Evolutionary conservation across 30 jellyfish, hydroid and myxozoan genomes (phyloP).

Genomic region (Aurelia aurita): DNA sequence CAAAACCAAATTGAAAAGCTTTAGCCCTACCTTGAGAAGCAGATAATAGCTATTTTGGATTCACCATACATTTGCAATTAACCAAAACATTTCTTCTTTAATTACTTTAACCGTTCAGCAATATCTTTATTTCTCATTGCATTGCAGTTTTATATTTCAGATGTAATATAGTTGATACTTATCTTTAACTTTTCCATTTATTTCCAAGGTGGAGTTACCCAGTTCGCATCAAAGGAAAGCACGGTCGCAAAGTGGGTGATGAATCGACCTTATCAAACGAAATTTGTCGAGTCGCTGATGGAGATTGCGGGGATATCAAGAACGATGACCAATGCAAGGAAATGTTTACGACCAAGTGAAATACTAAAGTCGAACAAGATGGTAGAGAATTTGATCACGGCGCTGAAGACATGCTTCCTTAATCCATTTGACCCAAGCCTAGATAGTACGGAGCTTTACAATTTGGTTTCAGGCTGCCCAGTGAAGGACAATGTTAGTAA

Average conservation of each 20-base stretch:
- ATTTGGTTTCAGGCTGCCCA: conserved; percentile 19
- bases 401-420: no score
- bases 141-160: no score
- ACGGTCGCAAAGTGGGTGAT: conserved; percentile 6
- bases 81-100: no score
- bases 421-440: conserved; percentile 5
- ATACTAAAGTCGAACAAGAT: background rate
- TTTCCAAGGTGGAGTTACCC: conserved; percentile 16
- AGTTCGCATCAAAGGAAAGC: conserved; percentile 7
- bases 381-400: no score
- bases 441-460: conserved; percentile 3
- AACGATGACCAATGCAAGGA: conserved; percentile 4
- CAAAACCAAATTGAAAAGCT: no score
- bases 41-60: no score
- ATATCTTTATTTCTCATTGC: no score
- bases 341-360: conserved; percentile 5
- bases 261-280: conserved; percentile 10
- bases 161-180: no score
- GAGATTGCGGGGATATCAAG: conserved; percentile 2
- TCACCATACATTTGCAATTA: no score
- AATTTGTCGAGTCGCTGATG: conserved; percentile 9
- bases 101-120: no score
- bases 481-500: background rate
- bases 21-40: no score
- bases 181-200: background rate